A percentile compares a stretch with the other conserved stretches of the same genome.
Conservation (phyloP, 2,888 invertebrate species). For the Cistogaster globosa region DNA sequence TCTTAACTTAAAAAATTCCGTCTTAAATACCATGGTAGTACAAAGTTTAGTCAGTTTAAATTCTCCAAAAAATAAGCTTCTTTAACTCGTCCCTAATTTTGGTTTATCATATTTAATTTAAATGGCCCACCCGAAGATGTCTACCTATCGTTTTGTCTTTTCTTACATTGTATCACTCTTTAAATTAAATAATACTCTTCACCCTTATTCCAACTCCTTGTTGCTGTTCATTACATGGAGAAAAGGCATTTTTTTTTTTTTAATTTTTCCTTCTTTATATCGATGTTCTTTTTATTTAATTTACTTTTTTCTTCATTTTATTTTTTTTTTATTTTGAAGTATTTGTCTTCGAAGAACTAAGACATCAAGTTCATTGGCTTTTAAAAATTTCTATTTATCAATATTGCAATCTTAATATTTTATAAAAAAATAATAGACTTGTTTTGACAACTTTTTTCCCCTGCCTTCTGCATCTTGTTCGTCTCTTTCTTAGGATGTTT, state of each 20-base stretch:
- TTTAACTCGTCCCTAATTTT: no score
- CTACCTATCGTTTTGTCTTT: neutral
- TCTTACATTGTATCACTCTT: neutral
- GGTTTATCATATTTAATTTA: no score
- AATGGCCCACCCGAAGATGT: neutral
- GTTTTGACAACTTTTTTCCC: slow-evolving; percentile 60
- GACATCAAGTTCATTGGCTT: slow-evolving; percentile 68
- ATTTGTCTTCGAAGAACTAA: slow-evolving; percentile 13
- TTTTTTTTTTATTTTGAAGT: slow-evolving; percentile 2
- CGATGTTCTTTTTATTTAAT: neutral
- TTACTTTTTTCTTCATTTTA: neutral
- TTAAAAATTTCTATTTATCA: slow-evolving; percentile 64
- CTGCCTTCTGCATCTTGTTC: neutral
- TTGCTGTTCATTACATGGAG: neutral
- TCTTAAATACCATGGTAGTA: no score
- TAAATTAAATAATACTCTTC: neutral
- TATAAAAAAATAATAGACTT: slow-evolving; percentile 49
- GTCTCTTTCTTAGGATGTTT: neutral
- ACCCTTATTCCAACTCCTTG: neutral
- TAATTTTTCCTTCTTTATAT: no score
- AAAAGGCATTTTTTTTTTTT: neutral
- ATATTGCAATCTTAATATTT: slow-evolving; percentile 64
- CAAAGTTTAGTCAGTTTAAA: no score
- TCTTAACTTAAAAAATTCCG: no score
- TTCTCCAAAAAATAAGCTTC: no score